phyloP scores from a whole-genome alignment of 2,888 invertebrate species.

The Leptinotarsa peninsularis region DNA sequence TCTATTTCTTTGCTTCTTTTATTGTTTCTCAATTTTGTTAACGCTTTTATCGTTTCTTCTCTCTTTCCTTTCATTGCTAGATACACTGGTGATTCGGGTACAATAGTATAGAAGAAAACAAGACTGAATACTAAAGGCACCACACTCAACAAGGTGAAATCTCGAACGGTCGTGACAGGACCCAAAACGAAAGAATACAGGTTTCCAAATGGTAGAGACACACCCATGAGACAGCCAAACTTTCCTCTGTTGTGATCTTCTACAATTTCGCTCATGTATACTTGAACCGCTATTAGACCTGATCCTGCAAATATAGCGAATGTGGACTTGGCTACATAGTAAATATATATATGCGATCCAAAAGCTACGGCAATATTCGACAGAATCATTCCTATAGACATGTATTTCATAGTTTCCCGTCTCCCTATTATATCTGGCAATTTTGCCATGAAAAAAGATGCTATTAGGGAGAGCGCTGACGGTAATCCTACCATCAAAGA shows the following conservation, averaged over 20 bases:
- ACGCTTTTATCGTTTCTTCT: conserved; percentile 15
- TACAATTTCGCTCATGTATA: conserved; percentile 88
- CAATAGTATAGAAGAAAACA: conserved; percentile 3
- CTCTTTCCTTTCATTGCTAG: conserved; percentile 21
- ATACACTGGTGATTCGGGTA: conserved; percentile 49
- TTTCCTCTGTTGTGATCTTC: conserved; percentile 83
- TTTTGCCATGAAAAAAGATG: conserved; percentile 39
- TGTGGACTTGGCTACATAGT: conserved; percentile 65
- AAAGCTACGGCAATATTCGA: conserved; percentile 56
- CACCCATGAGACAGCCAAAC: conserved; percentile 66
- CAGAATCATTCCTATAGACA: conserved; percentile 73
- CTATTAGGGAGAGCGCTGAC: conserved; percentile 39
- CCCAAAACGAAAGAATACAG: conserved; percentile 40
- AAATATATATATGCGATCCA: conserved; percentile 37
- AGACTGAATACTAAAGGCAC: conserved; percentile 41
- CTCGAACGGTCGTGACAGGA: conserved; percentile 35
- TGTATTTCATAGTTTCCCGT: conserved; percentile 74
- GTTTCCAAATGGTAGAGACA: conserved; percentile 36
- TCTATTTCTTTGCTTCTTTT: conserved; percentile 11
- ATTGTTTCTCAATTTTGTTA: conserved; percentile 28
- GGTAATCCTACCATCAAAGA: conserved; percentile 23
- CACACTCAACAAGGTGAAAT: conserved; percentile 35
- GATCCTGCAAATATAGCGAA: background rate
- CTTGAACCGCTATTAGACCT: conserved; percentile 71
- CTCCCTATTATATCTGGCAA: conserved; percentile 67